These are phyloP conservation scores for Bothrops alternatus DNA, from an alignment of 2,797 vertebrate species.

Conservation along the genomic window DNA sequence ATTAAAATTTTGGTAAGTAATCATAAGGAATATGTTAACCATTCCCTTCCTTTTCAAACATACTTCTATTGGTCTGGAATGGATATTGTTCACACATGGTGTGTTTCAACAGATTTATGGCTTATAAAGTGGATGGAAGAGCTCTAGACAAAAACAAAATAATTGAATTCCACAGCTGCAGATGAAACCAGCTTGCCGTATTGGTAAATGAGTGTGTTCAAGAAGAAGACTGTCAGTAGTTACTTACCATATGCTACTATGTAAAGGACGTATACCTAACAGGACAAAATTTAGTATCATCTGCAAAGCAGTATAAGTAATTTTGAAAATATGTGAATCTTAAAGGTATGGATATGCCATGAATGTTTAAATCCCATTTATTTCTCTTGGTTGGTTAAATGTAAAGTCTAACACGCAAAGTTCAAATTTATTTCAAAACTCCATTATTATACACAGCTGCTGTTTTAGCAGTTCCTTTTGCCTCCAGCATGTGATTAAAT, in stretches of 20 bases:
- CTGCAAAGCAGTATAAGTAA: neutral
- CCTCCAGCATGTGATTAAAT: conserved; percentile 21
- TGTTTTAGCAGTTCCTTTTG: conserved; percentile 18
- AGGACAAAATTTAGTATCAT: neutral
- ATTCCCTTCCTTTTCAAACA: neutral
- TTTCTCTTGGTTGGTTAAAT: neutral
- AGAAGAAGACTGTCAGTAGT: conserved; percentile 4
- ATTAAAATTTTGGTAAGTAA: neutral
- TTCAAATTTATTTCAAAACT: conserved; percentile 25
- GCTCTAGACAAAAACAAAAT: conserved; percentile 5
- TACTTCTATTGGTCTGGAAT: neutral
- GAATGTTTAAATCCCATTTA: neutral
- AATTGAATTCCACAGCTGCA: conserved; percentile 24
- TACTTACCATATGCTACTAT: neutral
- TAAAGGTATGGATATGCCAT: neutral
- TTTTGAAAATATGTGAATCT: conserved; percentile 17
- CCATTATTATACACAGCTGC: conserved; percentile 39
- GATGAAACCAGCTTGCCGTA: conserved; percentile 14
- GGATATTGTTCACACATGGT: neutral
- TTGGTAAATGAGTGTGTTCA: neutral
- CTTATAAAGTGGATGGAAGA: neutral
- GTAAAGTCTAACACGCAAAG: neutral
- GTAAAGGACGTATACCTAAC: neutral
- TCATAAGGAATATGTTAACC: neutral
- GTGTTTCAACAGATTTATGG: conserved; percentile 5